Evolutionary conservation across 1,140 invertebrate species (phyloP).

Genomic region (Trichogramma pretiosum): DNA sequence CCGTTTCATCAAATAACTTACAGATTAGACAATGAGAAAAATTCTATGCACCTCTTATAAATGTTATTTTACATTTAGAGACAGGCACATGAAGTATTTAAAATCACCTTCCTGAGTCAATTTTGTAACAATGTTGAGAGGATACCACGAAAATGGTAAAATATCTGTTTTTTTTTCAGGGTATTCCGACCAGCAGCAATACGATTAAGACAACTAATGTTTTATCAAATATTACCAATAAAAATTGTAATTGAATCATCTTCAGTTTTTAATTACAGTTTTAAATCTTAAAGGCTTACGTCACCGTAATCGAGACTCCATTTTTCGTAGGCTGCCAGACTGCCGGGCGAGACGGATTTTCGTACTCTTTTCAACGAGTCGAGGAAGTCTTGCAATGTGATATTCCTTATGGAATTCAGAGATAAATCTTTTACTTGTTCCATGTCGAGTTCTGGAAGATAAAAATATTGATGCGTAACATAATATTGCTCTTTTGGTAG

Average conservation of each 20-base stretch:
- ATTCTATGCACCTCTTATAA: too few species aligned
- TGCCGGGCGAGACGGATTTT: conserved; percentile 78
- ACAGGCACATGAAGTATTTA: too few species aligned
- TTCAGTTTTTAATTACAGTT: too few species aligned
- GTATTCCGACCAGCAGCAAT: conserved; percentile 1
- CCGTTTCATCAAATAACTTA: too few species aligned
- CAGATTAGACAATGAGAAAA: too few species aligned
- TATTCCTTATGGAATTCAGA: conserved; percentile 71
- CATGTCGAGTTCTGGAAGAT: conserved; percentile 64
- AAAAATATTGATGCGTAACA: not conserved
- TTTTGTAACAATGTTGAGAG: too few species aligned
- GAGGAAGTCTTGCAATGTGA: conserved; percentile 81
- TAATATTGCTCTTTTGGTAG: not conserved
- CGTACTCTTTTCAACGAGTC: conserved; percentile 84
- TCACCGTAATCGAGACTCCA: conserved; percentile 93
- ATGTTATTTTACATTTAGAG: too few species aligned
- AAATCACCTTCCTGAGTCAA: too few species aligned
- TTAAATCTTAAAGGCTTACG: conserved; percentile 57
- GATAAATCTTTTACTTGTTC: conserved; percentile 79
- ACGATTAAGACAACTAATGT: not conserved
- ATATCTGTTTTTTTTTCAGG: conserved; percentile 1
- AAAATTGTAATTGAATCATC: too few species aligned
- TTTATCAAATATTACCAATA: too few species aligned
- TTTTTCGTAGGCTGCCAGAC: conserved; percentile 79
- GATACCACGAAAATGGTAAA: conserved; percentile 1